Percentiles rank a stretch among this genome's conserved stretches.
These are phyloP conservation scores for Carlito syrichta DNA, from an alignment of 2,113 vertebrate species.

Conservation along the genomic window DNA sequence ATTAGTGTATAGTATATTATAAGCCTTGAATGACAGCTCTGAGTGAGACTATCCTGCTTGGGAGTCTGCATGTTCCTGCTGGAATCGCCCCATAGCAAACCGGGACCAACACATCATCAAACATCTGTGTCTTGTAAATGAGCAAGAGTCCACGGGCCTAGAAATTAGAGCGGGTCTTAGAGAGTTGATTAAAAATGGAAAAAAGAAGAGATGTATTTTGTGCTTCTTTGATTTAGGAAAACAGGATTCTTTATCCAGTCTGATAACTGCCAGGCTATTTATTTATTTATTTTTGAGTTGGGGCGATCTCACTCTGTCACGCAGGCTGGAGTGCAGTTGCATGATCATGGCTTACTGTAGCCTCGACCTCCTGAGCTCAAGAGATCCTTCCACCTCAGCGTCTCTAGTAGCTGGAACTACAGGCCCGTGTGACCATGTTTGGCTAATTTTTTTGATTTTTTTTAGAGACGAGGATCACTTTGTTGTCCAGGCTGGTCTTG, in stretches of 20 bases:
- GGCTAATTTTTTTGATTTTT: too few species aligned
- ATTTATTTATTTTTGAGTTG: too few species aligned
- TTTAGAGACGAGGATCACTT: too few species aligned
- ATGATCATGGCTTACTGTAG: too few species aligned
- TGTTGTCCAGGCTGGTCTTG: too few species aligned
- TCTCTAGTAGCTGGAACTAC: too few species aligned
- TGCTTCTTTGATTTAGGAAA: background rate
- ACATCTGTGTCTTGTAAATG: background rate
- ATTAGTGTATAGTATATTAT: constrained; percentile 35
- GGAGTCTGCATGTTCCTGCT: background rate
- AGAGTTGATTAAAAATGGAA: background rate
- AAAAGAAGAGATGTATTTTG: background rate
- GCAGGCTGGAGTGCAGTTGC: too few species aligned
- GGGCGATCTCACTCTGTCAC: too few species aligned
- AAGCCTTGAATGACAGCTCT: constrained; percentile 48
- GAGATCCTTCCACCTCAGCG: too few species aligned
- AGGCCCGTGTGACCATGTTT: too few species aligned
- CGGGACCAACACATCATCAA: background rate
- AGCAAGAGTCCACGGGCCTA: background rate
- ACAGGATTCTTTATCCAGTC: background rate
- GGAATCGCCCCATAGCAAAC: background rate
- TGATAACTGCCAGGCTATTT: background rate
- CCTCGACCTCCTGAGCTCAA: too few species aligned
- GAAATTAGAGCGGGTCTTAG: background rate
- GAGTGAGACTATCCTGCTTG: background rate